These are phyloP conservation scores for Epinephelus cyanopodus DNA, from an alignment of 2,113 vertebrate genomes.

Conservation along the genomic window DNA sequence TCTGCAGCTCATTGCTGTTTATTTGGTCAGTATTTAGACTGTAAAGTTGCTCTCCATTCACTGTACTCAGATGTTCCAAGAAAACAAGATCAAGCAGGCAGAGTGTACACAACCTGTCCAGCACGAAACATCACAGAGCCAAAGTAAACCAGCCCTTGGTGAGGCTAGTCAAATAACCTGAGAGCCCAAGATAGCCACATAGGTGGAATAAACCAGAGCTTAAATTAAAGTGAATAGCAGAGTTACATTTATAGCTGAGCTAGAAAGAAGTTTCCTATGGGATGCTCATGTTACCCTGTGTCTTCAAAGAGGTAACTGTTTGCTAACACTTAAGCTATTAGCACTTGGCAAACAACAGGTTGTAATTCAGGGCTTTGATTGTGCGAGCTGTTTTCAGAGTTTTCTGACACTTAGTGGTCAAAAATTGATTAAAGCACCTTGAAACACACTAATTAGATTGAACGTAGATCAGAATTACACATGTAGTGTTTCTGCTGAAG, in stretches of 20 bases:
- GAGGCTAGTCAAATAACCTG: not conserved
- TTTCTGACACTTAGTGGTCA: not conserved
- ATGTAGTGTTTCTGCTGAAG: not conserved
- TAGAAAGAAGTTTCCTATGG: too few relatives aligned
- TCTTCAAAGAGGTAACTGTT: not conserved
- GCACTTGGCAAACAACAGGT: constrained; percentile 3
- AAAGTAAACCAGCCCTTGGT: not conserved
- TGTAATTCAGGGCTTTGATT: constrained; percentile 6
- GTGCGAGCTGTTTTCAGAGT: not conserved
- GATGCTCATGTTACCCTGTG: not conserved
- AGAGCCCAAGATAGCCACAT: not conserved
- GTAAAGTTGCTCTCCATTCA: not conserved
- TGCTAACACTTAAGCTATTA: not conserved
- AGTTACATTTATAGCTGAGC: not conserved
- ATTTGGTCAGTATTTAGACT: not conserved
- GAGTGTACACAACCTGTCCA: not conserved
- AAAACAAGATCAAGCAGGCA: not conserved
- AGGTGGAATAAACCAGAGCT: not conserved
- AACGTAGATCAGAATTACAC: not conserved
- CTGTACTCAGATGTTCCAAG: not conserved
- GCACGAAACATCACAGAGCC: not conserved
- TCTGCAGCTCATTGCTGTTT: not conserved
- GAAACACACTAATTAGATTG: not conserved
- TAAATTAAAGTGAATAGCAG: not conserved
- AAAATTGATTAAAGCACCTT: not conserved